Percentiles rank a stretch among this genome's conserved stretches.
These are phyloP conservation scores for Anagyrus pseudococci DNA, from an alignment of 2,888 invertebrate species.

Conservation along the genomic window DNA sequence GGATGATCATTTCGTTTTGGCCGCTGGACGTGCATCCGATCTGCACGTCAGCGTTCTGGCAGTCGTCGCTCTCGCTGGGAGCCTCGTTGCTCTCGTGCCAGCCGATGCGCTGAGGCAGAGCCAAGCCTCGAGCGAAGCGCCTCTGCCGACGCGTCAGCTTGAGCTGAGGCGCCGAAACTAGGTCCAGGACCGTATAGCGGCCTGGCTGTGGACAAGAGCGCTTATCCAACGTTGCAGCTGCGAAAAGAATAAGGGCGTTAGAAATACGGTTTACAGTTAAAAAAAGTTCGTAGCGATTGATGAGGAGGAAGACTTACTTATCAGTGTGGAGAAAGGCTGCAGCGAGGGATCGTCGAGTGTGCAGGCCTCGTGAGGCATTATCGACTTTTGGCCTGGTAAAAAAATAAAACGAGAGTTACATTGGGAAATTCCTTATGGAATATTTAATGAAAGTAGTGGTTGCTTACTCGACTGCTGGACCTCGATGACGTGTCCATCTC, in stretches of 20 bases:
- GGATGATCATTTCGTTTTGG: constrained; percentile 56
- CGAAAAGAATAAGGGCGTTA: constrained; percentile 41
- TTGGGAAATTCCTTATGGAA: not conserved
- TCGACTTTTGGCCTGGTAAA: constrained; percentile 56
- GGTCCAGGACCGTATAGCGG: constrained; percentile 68
- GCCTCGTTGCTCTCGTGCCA: constrained; percentile 46
- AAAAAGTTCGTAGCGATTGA: not conserved
- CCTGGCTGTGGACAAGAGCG: constrained; percentile 75
- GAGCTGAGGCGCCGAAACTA: constrained; percentile 46
- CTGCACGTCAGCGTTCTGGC: constrained; percentile 53
- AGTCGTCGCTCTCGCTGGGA: constrained; percentile 44
- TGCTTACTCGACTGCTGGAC: constrained; percentile 69
- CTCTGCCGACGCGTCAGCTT: constrained; percentile 28
- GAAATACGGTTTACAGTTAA: not conserved
- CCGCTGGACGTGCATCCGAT: constrained; percentile 55
- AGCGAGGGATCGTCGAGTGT: constrained; percentile 64
- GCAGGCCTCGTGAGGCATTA: constrained; percentile 73
- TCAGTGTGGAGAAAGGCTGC: constrained; percentile 70
- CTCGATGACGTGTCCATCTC: constrained; percentile 76
- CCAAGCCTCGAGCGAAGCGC: constrained; percentile 20
- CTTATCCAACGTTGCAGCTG: constrained; percentile 70
- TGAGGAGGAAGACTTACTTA: constrained; percentile 69
- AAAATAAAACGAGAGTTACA: not conserved
- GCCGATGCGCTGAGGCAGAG: constrained; percentile 26
- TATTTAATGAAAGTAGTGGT: not conserved